Base-by-base conservation (phyloP, 1,140 invertebrate species). In the Prorops nasuta region DNA sequence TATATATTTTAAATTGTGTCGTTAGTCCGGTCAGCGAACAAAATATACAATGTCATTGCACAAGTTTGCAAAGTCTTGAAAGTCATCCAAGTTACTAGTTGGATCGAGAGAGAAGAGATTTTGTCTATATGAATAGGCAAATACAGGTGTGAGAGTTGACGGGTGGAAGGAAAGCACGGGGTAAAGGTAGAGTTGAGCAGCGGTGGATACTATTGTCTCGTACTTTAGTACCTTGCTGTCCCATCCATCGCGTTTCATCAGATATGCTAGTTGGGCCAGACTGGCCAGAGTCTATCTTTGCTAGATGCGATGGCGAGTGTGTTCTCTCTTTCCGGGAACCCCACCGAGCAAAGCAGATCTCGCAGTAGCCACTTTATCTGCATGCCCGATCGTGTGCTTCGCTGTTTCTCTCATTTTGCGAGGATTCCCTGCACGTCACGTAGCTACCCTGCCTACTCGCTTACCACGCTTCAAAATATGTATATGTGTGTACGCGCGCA, bases 311-410 rank as follows among this genome's bases (percentile, higher is more conserved):
- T 58, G 57, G 58, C 54, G 54, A 51, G 60, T 58, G 51, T 65
- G 36, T 35, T 55, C 42, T 62, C 48, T 60, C 55, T 63, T 70
- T 69, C 64, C 57, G 56, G 61, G 63, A 67, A 69, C 49, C 54
- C 51, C 49, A 54, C 53, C 43, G 58, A 52, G 57, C 37, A 54
- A 55, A 51, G 46, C 46, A 66, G 53, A 54, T 56, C 54, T 53
- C 47, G 55, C 65, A 54, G 65, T 71, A 66, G 66, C 66, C 40
- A 43, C 17, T 28, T 58, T 67, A 71, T 71, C 68, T 59, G 8
- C 20, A 35, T 38, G 58, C 31, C 62, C 60, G 41, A 72, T 72
- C 69, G 51, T 57, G 60, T 66, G n/a, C n/a, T 63, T 56, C 53
- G 38, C 49, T 38, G 43, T 52, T 60, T 35, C 22, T 56, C 58